Evolutionary conservation across 1,140 invertebrate genomes (phyloP), one percentile per base, ranked within the genome.

Genomic region (Hyles euphorbiae): DNA sequence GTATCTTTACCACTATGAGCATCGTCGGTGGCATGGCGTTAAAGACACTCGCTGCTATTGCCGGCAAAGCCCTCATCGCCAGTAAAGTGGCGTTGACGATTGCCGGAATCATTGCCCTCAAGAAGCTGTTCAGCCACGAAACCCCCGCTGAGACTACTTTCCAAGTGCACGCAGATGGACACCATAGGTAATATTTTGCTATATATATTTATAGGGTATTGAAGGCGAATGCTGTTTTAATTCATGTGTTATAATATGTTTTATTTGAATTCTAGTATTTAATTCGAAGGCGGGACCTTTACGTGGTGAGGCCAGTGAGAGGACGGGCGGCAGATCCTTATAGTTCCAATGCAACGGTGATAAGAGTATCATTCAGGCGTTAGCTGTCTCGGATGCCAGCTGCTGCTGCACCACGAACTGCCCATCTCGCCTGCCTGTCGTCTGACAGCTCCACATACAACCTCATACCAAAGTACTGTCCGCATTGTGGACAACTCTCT

Each of bases 51-150:
- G 92, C 92, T 44, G 88, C 92, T 4, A 92, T 93, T 56, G 92
- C 93, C 11, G 92, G 91, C 22, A 93, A 94, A 79, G 92, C 93
- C 2, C 78, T 94, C 33, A 90, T 94, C 53, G 92, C 93, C 61
- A 93, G 92, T 78, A 94, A 94, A 72, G 91, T 93, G 47, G 93
- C 93, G 0, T 76, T 94, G 44, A 92, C 93, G 50, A 93, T 94
- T 60, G 91, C 93, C 51, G 91, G 92, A 45, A 92, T 93, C 44
- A 92, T 94, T 61, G 92, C 92, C 33, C 84, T 94, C 34, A 94
- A 93, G 84, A 93, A 93, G 75, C 86, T 93, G 59, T 93, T 93
- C 79, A 91, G 92, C 55, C 91, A 91, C 52, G 92, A 93, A 53
- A 79, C 89, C 48, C 78, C 90, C 53, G 90, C 91, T 44, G 90